phyloP scores from a whole-genome alignment of 1,140 invertebrate genomes.

The Panulirus ornatus region DNA sequence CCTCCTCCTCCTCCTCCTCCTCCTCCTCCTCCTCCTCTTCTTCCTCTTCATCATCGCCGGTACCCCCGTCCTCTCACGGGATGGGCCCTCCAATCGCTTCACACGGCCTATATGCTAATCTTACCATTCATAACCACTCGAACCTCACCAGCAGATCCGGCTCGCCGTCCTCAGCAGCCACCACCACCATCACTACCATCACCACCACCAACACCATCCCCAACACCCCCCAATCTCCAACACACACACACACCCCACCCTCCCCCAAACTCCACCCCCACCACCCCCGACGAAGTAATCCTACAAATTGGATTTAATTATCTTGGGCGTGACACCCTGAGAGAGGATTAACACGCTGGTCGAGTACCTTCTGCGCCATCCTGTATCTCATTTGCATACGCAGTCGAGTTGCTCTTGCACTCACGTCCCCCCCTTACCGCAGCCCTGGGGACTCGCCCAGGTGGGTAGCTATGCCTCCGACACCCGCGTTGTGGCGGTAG shows the following conservation, averaged over 20 bases:
- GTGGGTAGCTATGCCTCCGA: too few species aligned
- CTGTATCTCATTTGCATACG: slow-evolving; percentile 59
- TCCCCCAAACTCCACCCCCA: background rate
- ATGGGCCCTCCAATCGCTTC: background rate
- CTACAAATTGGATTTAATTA: slow-evolving; percentile 69
- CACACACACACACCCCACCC: background rate
- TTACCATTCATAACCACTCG: slow-evolving; percentile 48
- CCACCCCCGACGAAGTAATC: slow-evolving; percentile 52
- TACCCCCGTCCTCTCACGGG: background rate
- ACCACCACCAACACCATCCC: background rate
- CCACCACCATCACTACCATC: background rate
- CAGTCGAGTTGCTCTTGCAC: slow-evolving; percentile 30
- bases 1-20: background rate
- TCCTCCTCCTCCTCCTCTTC: background rate
- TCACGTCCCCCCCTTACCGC: slow-evolving; percentile 22
- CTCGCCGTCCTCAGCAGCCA: slow-evolving; percentile 14
- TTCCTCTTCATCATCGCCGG: background rate
- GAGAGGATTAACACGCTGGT: slow-evolving; percentile 60
- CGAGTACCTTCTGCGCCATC: slow-evolving; percentile 55
- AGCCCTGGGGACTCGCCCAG: too few species aligned
- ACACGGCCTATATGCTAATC: slow-evolving; percentile 14
- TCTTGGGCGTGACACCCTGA: slow-evolving; percentile 63
- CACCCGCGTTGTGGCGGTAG: too few species aligned
- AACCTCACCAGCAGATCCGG: slow-evolving; percentile 30
- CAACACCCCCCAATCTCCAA: background rate